Evolutionary conservation across 2,113 vertebrate species (phyloP).

Genomic region (Recurvirostra avosetta): DNA sequence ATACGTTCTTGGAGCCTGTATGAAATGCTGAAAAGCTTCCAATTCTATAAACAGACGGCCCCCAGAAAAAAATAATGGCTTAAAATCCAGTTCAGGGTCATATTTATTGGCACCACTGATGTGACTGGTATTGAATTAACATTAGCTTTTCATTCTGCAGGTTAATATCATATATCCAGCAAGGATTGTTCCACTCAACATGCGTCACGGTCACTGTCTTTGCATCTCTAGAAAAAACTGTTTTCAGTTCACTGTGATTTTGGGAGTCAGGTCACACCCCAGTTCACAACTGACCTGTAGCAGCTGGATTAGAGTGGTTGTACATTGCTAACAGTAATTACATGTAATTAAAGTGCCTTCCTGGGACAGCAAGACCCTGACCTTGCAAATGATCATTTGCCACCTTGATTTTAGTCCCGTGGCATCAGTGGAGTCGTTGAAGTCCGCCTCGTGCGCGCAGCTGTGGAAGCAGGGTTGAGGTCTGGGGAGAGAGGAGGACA

Average conservation of each 20-base stretch:
- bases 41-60: not conserved
- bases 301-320: not conserved
- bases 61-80: not conserved
- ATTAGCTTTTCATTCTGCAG: not conserved
- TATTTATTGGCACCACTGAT: not conserved
- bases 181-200: not conserved
- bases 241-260: not conserved
- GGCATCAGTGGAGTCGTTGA: not conserved
- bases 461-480: not conserved
- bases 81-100: not conserved
- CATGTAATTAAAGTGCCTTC: not conserved
- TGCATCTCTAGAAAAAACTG: not conserved
- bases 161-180: not conserved
- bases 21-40: not conserved
- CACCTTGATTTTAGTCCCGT: not conserved
- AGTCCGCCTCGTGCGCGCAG: fast-evolving
- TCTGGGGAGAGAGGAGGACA: not conserved
- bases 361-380: not conserved
- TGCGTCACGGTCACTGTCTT: fast-evolving
- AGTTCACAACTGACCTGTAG: not conserved
- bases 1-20: not conserved
- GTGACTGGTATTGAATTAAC: not conserved
- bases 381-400: not conserved
- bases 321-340: not conserved
- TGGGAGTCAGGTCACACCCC: not conserved